phyloP scores from a whole-genome alignment of 2,113 vertebrate genomes.

The Menura novaehollandiae region DNA sequence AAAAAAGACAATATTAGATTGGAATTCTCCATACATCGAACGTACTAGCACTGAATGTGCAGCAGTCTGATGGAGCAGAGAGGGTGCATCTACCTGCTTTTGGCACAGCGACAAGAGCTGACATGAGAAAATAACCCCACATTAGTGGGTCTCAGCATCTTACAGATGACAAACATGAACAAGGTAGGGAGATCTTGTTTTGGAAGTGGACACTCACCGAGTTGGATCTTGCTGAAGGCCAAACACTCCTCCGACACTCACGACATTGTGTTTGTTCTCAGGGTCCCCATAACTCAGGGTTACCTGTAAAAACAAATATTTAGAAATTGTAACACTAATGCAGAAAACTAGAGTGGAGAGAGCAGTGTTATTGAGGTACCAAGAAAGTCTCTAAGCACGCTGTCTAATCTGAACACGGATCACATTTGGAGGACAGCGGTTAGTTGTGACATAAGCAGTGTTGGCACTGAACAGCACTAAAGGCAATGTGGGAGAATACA shows the following conservation, averaged over 20 bases:
- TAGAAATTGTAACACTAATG: background rate
- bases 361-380: background rate
- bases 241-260: slow-evolving; percentile 82
- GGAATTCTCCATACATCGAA: background rate
- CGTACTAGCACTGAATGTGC: background rate
- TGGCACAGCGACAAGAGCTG: background rate
- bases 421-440: background rate
- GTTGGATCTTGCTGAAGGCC: slow-evolving; percentile 89
- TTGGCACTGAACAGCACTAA: background rate
- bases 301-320: slow-evolving; percentile 72
- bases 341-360: background rate
- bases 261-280: slow-evolving; percentile 89
- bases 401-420: background rate
- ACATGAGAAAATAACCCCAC: background rate
- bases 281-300: slow-evolving; percentile 95
- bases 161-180: background rate
- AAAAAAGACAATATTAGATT: background rate
- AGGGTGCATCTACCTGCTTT: background rate
- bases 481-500: background rate
- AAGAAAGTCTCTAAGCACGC: background rate
- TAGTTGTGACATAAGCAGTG: background rate
- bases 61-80: background rate
- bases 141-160: background rate
- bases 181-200: background rate
- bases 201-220: slow-evolving; percentile 71